Conservation (phyloP, 2,113 vertebrate species). For the Tachycineta bicolor region DNA sequence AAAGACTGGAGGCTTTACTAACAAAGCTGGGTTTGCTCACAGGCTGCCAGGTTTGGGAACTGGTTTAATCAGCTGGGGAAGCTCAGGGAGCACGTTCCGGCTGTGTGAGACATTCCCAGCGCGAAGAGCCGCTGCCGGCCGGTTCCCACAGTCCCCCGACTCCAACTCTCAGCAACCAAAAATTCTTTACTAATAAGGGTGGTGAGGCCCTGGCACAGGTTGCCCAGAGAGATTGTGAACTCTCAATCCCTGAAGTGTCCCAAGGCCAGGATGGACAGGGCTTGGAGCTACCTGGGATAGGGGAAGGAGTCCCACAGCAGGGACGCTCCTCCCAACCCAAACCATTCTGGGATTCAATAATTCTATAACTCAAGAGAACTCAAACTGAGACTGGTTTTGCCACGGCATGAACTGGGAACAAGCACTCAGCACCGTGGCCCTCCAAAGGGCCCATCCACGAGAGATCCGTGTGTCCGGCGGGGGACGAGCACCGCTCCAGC, state of each 20-base stretch:
- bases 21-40: slow-evolving; percentile 18
- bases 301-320: not conserved
- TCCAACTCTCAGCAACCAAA: not conserved
- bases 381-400: not conserved
- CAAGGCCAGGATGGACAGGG: accelerated
- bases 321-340: not conserved
- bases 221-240: not conserved
- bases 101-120: accelerated
- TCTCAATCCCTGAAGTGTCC: not conserved
- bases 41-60: slow-evolving; percentile 22
- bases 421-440: accelerated
- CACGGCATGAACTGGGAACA: accelerated
- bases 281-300: not conserved
- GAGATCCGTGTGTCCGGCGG: accelerated
- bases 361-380: not conserved
- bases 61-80: slow-evolving; percentile 21
- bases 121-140: accelerated
- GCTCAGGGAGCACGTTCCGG: not conserved
- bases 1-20: slow-evolving; percentile 28
- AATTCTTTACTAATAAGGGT: not conserved
- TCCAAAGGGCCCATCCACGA: accelerated
- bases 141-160: not conserved
- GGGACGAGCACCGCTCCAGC: not conserved
- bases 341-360: not conserved
- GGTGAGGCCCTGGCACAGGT: not conserved